Conservation (phyloP, 2,797 vertebrate species). For the Aldrovandia affinis region DNA sequence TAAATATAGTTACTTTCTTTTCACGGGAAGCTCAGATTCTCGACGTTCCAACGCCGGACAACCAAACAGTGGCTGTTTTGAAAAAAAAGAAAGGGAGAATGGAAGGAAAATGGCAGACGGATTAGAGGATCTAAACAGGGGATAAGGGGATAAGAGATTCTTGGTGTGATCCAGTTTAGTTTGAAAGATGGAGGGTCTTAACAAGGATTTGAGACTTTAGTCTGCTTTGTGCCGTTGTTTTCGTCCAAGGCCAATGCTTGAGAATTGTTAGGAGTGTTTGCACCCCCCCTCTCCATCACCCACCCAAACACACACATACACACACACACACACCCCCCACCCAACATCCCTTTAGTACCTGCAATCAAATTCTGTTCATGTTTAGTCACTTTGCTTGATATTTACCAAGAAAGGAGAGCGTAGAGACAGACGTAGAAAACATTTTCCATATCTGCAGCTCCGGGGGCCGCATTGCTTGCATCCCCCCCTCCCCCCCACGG, state of each 20-base stretch:
- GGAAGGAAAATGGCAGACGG: slow-evolving; percentile 72
- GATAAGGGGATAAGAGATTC: slow-evolving; percentile 78
- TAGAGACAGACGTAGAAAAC: not conserved
- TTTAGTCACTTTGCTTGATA: not conserved
- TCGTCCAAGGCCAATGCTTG: slow-evolving; percentile 60
- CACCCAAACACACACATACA: slow-evolving; percentile 28
- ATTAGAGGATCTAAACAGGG: slow-evolving; percentile 75
- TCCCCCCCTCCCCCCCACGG: not conserved
- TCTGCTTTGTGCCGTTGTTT: slow-evolving; percentile 74
- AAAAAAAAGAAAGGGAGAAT: slow-evolving; percentile 66
- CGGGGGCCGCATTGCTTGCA: not conserved
- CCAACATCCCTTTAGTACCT: slow-evolving; percentile 19
- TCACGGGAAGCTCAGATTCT: slow-evolving; percentile 69
- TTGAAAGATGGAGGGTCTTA: slow-evolving; percentile 79
- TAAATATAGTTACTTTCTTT: slow-evolving; percentile 72
- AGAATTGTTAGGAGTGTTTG: slow-evolving; percentile 61
- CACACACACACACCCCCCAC: slow-evolving; percentile 23
- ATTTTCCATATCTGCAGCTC: not conserved
- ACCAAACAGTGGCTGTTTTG: slow-evolving; percentile 76
- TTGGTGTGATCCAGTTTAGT: slow-evolving; percentile 81
- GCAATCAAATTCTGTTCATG: not conserved
- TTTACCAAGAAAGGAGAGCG: not conserved
- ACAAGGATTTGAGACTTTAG: slow-evolving; percentile 77
- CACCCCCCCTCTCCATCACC: slow-evolving; percentile 29
- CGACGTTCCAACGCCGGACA: slow-evolving; percentile 76